Conservation (phyloP, 1,140 invertebrate genomes). For the Rhizoglyphus robini region DNA sequence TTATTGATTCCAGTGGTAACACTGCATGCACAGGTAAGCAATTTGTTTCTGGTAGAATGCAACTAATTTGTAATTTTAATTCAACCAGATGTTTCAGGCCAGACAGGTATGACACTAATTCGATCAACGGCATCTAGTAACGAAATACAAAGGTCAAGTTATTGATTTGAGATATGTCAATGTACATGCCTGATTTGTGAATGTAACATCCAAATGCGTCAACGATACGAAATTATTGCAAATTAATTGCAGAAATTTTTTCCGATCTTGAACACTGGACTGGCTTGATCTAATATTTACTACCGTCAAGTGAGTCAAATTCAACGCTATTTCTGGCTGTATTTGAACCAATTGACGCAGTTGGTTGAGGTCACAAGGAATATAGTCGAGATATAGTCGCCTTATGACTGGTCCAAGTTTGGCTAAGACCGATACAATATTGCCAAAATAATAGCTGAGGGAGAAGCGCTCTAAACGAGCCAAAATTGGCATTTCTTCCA, state of each 20-base stretch:
- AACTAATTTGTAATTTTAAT: constrained; percentile 6
- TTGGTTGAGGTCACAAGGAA: not conserved
- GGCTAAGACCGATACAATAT: not conserved
- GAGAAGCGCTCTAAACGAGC: not conserved
- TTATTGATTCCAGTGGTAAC: not conserved
- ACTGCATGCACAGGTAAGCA: not conserved
- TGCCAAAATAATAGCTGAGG: not conserved
- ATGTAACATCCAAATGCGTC: not conserved
- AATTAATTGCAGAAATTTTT: not conserved
- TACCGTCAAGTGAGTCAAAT: not conserved
- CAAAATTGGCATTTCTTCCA: not conserved
- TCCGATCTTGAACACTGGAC: not conserved
- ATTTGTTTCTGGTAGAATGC: not conserved
- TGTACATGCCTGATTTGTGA: not conserved
- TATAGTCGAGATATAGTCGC: constrained; percentile 4
- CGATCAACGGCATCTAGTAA: not conserved
- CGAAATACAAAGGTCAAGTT: not conserved
- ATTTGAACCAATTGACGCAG: not conserved
- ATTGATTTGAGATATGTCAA: no score
- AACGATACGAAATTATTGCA: not conserved
- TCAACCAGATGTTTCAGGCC: not conserved
- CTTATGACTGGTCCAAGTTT: not conserved
- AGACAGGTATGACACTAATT: not conserved
- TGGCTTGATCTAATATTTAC: not conserved
- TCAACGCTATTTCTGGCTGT: not conserved